A percentile compares a stretch with the other conserved stretches of the same genome.
Conservation (phyloP, 2,888 invertebrate genomes). For the Pandemis heparana region DNA sequence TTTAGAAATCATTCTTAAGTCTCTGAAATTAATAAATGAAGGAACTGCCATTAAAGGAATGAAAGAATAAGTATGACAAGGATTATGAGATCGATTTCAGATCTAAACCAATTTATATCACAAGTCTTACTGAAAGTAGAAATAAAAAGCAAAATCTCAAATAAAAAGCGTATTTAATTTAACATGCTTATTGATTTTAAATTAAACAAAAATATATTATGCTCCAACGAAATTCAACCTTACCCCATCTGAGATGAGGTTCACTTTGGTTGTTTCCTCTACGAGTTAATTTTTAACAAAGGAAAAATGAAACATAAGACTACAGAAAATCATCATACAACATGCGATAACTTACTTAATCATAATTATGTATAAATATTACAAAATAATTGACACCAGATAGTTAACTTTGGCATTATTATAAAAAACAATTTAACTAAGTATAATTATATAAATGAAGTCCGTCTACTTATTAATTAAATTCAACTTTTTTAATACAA, state of each 20-base stretch:
- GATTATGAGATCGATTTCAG: constrained; percentile 68
- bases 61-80: constrained; percentile 57
- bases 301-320: background rate
- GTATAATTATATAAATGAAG: background rate
- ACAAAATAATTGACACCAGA: constrained; percentile 12
- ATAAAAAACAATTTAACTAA: background rate
- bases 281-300: background rate
- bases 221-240: background rate
- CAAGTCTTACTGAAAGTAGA: constrained; percentile 54
- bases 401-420: constrained; percentile 40
- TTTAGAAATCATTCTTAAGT: too few relatives aligned
- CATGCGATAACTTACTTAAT: background rate
- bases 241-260: background rate
- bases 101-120: constrained; percentile 68
- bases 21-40: too few relatives aligned
- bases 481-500: background rate
- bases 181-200: constrained; percentile 32
- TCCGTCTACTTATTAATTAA: background rate
- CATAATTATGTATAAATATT: background rate
- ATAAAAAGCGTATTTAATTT: background rate
- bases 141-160: background rate
- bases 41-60: constrained; percentile 5
- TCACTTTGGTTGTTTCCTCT: too few relatives aligned
- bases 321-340: background rate
- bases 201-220: constrained; percentile 36